Conservation (phyloP, 1,140 invertebrate genomes). For the Chrysoperla carnea region DNA sequence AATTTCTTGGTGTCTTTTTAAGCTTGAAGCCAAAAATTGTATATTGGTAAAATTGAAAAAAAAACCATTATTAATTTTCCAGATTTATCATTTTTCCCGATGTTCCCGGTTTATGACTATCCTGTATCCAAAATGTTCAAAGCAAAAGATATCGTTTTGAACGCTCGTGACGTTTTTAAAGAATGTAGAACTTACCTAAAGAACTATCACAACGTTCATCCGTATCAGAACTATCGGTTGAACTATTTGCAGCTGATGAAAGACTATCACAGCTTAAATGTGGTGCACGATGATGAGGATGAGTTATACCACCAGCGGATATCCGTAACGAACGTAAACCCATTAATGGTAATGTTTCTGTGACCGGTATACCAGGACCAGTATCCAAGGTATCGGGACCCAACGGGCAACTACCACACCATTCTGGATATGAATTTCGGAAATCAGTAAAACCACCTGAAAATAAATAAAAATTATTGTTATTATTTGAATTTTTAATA, state of each 20-base stretch:
- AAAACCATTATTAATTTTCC: no score
- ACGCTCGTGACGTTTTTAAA: no score
- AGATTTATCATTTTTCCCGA: no score
- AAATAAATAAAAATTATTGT: slow-evolving; percentile 22
- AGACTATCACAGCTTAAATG: slow-evolving; percentile 17
- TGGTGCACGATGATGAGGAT: slow-evolving; percentile 8
- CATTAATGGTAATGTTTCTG: slow-evolving; percentile 31
- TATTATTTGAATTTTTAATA: no score
- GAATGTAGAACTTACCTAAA: slow-evolving; percentile 13
- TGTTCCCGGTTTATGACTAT: no score
- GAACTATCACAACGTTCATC: slow-evolving; percentile 29
- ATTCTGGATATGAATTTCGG: slow-evolving; percentile 67
- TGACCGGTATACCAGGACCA: slow-evolving; percentile 19
- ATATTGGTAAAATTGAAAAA: no score
- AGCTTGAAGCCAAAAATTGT: no score
- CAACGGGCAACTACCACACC: slow-evolving; percentile 42
- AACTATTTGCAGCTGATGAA: slow-evolving; percentile 21
- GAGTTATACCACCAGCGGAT: slow-evolving; percentile 34
- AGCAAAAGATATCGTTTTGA: no score
- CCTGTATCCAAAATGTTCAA: no score
- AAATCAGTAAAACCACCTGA: slow-evolving; percentile 74
- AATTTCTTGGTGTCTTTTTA: no score
- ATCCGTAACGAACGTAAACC: slow-evolving; percentile 52
- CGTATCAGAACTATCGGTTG: slow-evolving; percentile 21
- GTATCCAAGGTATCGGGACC: slow-evolving; percentile 21